phyloP scores from a whole-genome alignment of 2,797 vertebrate genomes.

The Ceryle rudis region DNA sequence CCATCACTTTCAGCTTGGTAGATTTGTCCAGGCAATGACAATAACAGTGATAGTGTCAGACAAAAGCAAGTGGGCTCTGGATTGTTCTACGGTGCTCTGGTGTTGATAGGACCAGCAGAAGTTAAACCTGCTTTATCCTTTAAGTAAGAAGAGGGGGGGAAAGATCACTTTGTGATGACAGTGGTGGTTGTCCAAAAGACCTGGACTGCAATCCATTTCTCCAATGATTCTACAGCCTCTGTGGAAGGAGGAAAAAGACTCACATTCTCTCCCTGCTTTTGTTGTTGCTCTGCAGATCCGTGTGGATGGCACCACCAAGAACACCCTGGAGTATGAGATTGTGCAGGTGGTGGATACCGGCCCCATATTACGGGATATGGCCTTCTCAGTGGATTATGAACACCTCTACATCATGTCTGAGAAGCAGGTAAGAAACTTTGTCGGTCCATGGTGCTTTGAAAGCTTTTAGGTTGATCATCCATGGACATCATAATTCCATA shows the following conservation, averaged over 20 bases:
- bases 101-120: not conserved
- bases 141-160: not conserved
- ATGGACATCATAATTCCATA: rapidly evolving
- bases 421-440: slow-evolving; percentile 85
- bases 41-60: not conserved
- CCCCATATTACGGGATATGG: slow-evolving; percentile 93
- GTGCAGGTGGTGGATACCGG: slow-evolving; percentile 91
- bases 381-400: slow-evolving; percentile 92
- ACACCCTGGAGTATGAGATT: slow-evolving; percentile 91
- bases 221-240: not conserved
- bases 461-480: not conserved
- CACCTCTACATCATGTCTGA: slow-evolving; percentile 97
- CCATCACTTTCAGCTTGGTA: not conserved
- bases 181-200: not conserved
- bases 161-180: not conserved
- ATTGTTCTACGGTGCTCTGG: not conserved
- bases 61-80: not conserved
- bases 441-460: rapidly evolving
- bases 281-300: slow-evolving; percentile 84
- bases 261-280: not conserved
- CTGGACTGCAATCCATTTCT: not conserved
- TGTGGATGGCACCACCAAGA: slow-evolving; percentile 89
- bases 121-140: not conserved
- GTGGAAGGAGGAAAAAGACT: not conserved
- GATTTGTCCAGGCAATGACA: not conserved